Evolutionary conservation across 2,888 invertebrate genomes (phyloP), one percentile per base, ranked within the genome.

Genomic region (Latrodectus elegans): DNA sequence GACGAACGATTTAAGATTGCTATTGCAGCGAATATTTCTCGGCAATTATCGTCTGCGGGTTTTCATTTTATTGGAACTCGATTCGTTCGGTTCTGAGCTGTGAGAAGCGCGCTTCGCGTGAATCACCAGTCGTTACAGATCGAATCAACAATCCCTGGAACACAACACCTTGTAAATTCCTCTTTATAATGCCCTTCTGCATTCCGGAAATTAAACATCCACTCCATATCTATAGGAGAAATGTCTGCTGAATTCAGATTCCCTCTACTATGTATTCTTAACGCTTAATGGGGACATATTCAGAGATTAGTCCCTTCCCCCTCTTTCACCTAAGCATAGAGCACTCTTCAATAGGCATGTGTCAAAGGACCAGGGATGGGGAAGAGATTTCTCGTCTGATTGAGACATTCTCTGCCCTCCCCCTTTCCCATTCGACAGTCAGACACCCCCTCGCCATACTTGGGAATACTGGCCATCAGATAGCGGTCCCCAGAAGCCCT

Each of bases 261-360:
- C 26, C 84, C 78, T 72, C 71, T 38, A 49, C 70, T n/a, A 67
- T 53, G 71, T 64, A 38, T 80, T 65, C 22, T 72, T 64, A 64
- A 84, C 74, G 77, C 73, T 73, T 78, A 78, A 84, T 84, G 73
- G 84, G 72, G 72, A 84, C 84, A 71, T 75, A 78, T 72, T 84
- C 84, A n/a, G 49, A 70, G 84, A 71, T 71, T 84, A 72, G 77
- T 72, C n/a, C 77, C 49, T 49, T 38, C 60, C 11, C 70, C 22
- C 74, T 26, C 64, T 14, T 22, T 26, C 79, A 52, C 15, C 49
- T 60, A n/a, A 15, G 12, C 73, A 72, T 64, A 51, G 12, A 22
- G 71, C 71, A 65, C 53, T 77, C 72, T 74, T 74, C 17, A 60
- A 52, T 17, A 17, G n/a, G 72, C 67, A 84, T 71, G 78, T 70